Evolutionary conservation across 2,888 invertebrate species (phyloP).

Genomic region (Psococerastis gibbosa): DNA sequence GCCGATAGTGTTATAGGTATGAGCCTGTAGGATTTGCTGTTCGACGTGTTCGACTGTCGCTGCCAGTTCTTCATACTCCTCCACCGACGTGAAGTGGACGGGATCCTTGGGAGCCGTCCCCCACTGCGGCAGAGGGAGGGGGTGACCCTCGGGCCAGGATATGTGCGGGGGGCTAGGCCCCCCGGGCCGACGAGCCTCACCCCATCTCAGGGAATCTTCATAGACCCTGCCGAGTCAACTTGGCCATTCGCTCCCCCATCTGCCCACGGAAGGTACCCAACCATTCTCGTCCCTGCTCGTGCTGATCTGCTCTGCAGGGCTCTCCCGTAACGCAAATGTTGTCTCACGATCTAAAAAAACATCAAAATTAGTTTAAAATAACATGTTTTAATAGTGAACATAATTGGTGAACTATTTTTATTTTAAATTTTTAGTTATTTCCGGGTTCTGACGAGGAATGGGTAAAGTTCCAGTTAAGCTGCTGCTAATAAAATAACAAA

Average conservation of each 20-base stretch:
- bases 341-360: slow-evolving; percentile 51
- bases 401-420: too few relatives aligned
- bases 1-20: slow-evolving; percentile 77
- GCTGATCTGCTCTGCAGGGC: slow-evolving; percentile 31
- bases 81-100: slow-evolving; percentile 31
- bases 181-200: slow-evolving; percentile 33
- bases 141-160: slow-evolving; percentile 45
- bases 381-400: too few relatives aligned
- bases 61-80: slow-evolving; percentile 60
- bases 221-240: slow-evolving; percentile 80
- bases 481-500: too few relatives aligned
- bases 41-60: slow-evolving; percentile 60
- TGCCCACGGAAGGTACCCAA: slow-evolving; percentile 63
- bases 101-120: slow-evolving; percentile 29
- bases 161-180: slow-evolving; percentile 32
- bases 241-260: slow-evolving; percentile 91
- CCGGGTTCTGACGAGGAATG: too few relatives aligned
- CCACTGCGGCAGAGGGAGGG: slow-evolving; percentile 62
- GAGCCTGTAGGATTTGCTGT: slow-evolving; percentile 59
- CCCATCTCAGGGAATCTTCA: slow-evolving; percentile 25
- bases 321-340: slow-evolving; percentile 27
- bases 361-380: slow-evolving; percentile 14
- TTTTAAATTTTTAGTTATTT: too few relatives aligned
- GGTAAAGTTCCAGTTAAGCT: too few relatives aligned
- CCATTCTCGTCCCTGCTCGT: slow-evolving; percentile 34